Percentiles rank a stretch among this genome's conserved stretches.
phyloP scores from a whole-genome alignment of 2,113 vertebrate genomes.

The Nanorana parkeri region DNA sequence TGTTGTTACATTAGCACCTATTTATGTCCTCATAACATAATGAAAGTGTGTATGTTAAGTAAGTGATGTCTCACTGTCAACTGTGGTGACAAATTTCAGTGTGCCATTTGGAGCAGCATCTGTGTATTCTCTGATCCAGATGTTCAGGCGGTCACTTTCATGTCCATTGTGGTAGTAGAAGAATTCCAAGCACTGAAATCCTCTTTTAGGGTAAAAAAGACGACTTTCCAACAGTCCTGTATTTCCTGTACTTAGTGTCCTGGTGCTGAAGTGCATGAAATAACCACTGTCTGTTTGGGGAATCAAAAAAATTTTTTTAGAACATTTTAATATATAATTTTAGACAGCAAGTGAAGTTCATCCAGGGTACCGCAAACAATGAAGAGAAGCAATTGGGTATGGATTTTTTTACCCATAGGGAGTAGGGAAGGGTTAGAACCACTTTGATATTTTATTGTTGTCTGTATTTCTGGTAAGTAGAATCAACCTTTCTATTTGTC shows the following conservation, averaged over 20 bases:
- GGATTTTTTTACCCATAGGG: too few species aligned
- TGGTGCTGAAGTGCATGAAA: conserved; percentile 88
- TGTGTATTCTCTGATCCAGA: conserved; percentile 81
- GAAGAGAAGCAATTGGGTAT: too few species aligned
- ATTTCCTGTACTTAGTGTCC: conserved; percentile 61
- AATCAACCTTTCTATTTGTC: too few species aligned
- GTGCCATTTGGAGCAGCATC: conserved; percentile 64
- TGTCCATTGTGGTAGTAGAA: conserved; percentile 84
- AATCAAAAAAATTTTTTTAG: background rate
- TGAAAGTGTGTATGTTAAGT: too few species aligned
- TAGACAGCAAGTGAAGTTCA: too few species aligned
- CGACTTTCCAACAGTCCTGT: conserved; percentile 83
- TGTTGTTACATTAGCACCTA: too few species aligned
- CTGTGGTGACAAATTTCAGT: conserved; percentile 71
- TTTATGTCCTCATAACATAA: too few species aligned
- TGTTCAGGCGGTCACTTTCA: conserved; percentile 69
- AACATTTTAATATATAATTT: background rate
- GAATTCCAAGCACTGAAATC: conserved; percentile 90
- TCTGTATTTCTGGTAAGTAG: too few species aligned
- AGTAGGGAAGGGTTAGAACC: too few species aligned
- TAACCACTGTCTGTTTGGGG: conserved; percentile 79
- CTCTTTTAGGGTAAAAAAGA: conserved; percentile 83
- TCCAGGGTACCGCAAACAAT: too few species aligned
- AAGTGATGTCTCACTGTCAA: conserved; percentile 74
- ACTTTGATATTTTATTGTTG: too few species aligned